Evolutionary conservation across 2,888 invertebrate genomes (phyloP).

Genomic region (Bellardia pandia): DNA sequence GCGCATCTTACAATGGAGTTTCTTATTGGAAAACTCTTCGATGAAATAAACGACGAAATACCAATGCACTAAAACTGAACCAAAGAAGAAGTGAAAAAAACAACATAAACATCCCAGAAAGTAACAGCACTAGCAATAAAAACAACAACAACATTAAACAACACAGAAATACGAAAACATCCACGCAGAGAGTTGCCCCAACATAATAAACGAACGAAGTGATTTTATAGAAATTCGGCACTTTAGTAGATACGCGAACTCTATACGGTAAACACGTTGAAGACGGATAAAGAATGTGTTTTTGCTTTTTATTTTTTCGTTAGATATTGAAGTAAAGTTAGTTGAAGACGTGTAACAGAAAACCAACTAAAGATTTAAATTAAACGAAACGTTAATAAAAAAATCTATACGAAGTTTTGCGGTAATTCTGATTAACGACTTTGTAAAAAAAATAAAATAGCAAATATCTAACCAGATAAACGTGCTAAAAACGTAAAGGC

Average conservation of each 20-base stretch:
- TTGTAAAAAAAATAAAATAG: conserved; percentile 7
- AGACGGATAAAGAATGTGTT: conserved; percentile 59
- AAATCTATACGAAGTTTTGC: conserved; percentile 14
- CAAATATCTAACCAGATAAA: conserved; percentile 6
- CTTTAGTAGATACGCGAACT: conserved; percentile 77
- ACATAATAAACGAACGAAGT: conserved; percentile 64
- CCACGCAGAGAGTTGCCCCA: conserved; percentile 65
- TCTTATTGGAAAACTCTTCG: conserved; percentile 66
- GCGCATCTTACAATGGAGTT: conserved; percentile 55
- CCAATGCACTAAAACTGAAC: conserved; percentile 54
- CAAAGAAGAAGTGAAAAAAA: conserved; percentile 10
- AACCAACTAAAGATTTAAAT: neutral
- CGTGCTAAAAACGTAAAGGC: conserved; percentile 32
- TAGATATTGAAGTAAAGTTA: conserved; percentile 31
- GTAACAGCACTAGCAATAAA: conserved; percentile 39
- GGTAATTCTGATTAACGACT: conserved; percentile 28
- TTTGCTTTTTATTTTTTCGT: conserved; percentile 58
- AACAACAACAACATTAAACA: conserved; percentile 20
- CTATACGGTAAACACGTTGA: conserved; percentile 74
- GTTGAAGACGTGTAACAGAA: conserved; percentile 53
- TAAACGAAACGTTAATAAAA: conserved; percentile 31
- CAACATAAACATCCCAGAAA: conserved; percentile 41
- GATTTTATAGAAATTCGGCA: conserved; percentile 70
- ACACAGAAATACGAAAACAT: conserved; percentile 51
- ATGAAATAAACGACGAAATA: conserved; percentile 30